Base-by-base conservation (phyloP, 2,113 vertebrate species). In the Shinisaurus crocodilurus region DNA sequence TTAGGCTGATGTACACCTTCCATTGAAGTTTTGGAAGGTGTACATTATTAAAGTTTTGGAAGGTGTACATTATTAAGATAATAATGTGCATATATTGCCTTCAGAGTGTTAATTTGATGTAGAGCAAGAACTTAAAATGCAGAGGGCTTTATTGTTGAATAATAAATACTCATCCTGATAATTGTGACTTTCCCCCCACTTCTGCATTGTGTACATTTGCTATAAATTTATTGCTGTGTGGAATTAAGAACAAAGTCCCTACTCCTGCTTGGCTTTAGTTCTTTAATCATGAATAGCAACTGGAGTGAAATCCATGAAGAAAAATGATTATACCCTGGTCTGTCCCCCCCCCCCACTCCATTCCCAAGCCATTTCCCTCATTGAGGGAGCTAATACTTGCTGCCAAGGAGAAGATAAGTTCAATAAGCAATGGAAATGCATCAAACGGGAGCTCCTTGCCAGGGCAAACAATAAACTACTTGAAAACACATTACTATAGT, bases 341-440 rank as follows among this genome's bases (percentile, higher is more conserved):
- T 82, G 45, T 1, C 29, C 25, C 13, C 20, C 16, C 40, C 27
- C 57, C 34, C 32, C 13, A 45, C 32, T 88, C 79, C 8, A 72
- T 72, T 82, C 72, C 60, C 45, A 37, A 72, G 65, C 65, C 45
- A 88, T 81, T 81, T 50, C 32, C 32, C 63, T 88, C 29, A 37
- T 60, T 57, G 76, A 40, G 63, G 86, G 87, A 88, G 87, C 69
- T 67, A n/a, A 4, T 54, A 15, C 60, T 88, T 20, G 1, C 87
- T 88, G 87, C 87, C 87, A 88, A 88, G 63, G 87, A 81, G 43
- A 80, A 88, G 87, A 81, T 88, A 88, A 88, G 76, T 80, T 88
- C 76, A 88, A 81, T n/a, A 81, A 88, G 87, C 60, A 69, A 79
- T 81, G 76, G 63, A 70, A 81, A 20, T 88, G 76, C 87, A 69